phyloP scores from a whole-genome alignment of 2,888 invertebrate species.

The Dryomyza anilis region DNA sequence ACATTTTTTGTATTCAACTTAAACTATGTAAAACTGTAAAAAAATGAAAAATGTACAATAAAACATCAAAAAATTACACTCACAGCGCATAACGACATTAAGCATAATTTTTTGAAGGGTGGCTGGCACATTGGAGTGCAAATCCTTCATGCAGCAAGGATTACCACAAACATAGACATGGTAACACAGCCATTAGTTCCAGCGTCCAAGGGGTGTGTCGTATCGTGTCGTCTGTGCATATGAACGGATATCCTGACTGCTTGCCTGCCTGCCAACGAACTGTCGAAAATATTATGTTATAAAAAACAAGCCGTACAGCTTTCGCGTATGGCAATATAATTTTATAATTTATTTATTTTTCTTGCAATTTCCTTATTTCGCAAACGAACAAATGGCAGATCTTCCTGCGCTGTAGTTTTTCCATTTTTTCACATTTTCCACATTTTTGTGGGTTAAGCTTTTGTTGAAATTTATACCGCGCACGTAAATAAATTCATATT shows the following conservation, averaged over 20 bases:
- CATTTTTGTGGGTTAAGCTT: slow-evolving; percentile 4
- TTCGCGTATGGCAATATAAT: slow-evolving; percentile 58
- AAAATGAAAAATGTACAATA: slow-evolving; percentile 35
- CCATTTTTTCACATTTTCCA: not conserved
- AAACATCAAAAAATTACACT: too few species aligned
- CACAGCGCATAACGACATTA: slow-evolving; percentile 21
- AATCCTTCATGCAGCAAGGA: slow-evolving; percentile 54
- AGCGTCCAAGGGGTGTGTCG: too few species aligned
- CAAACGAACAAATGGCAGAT: not conserved
- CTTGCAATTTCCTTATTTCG: slow-evolving; percentile 26
- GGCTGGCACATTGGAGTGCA: slow-evolving; percentile 51
- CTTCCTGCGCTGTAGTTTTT: not conserved
- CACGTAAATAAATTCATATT: slow-evolving; percentile 49
- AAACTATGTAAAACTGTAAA: not conserved
- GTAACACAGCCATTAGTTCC: too few species aligned
- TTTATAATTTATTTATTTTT: slow-evolving; percentile 59
- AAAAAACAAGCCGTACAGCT: slow-evolving; percentile 29
- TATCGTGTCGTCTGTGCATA: slow-evolving; percentile 28
- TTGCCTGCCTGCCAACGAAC: not conserved
- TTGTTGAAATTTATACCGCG: slow-evolving; percentile 21
- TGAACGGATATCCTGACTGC: not conserved
- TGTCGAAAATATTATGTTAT: slow-evolving; percentile 17
- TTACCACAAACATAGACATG: slow-evolving; percentile 44
- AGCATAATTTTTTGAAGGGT: slow-evolving; percentile 8
- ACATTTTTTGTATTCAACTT: slow-evolving; percentile 34